Evolutionary conservation across 2,888 invertebrate species (phyloP), one percentile per base, ranked within the genome.

Genomic region (Zaprionus bogoriensis): DNA sequence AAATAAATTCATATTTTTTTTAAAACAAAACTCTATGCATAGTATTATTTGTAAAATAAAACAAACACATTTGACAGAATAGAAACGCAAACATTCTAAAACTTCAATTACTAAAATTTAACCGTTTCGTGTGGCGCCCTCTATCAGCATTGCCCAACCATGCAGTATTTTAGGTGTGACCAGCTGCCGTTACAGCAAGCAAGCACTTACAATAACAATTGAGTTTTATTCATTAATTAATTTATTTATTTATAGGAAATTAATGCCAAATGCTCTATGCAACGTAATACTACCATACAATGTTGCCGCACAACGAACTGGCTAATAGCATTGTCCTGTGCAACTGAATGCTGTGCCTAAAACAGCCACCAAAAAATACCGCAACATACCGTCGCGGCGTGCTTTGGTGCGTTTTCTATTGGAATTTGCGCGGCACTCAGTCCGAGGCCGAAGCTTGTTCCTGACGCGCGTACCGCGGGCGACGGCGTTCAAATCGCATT

Each of bases 391-490:
- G 54, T 25, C 22, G n/a, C 44, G 14, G 30, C 42, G 12, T 17
- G 41, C 22, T 6, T 6, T 36, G 7, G 32, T 17, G 23, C 42
- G 30, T 52, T 42, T 32, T 53, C 67, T 67, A 72, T 72, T 74
- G 74, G 61, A 72, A 74, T 73, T 74, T 52, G 44, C 72, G 74
- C 74, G 65, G 63, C 54, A 48, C 53, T 69, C 66, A 74, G 74
- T 73, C 72, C 55, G 71, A 72, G 74, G 63, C 70, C 70, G 54
- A 74, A 66, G 65, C 70, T 73, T 73, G 74, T 74, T 73, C 90
- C 91, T 90, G 91, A 89, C 91, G 90, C 89, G 85, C 87, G 90
- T 88, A 84, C 82, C 76, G 58, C 58, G 69, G 72, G 75, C 61
- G 67, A 77, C 58, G 67, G 75, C 74, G 71, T 70, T 59, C 42